Percentiles rank a stretch among this genome's conserved stretches.
phyloP scores from a whole-genome alignment of 1,140 invertebrate species.

The Leguminivora glycinivorella region DNA sequence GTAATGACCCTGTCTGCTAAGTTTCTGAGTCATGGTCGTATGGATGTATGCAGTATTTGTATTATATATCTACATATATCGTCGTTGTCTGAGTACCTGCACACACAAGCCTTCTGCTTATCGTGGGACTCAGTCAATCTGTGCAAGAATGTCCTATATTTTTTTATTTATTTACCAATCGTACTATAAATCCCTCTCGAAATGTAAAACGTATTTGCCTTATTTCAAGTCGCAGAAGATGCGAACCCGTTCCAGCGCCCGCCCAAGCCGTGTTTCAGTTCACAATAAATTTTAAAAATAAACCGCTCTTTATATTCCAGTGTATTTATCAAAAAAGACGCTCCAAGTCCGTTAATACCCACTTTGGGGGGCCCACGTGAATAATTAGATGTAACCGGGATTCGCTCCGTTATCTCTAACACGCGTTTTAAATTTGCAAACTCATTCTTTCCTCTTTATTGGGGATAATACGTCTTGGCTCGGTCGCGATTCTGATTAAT shows the following conservation, averaged over 20 bases:
- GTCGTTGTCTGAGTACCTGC: no score
- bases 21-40: no score
- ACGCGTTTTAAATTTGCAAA: constrained; percentile 76
- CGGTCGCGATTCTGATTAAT: constrained; percentile 75
- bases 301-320: constrained; percentile 66
- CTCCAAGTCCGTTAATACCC: constrained; percentile 66
- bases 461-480: constrained; percentile 74
- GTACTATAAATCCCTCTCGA: not conserved
- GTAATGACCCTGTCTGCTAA: no score
- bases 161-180: no score
- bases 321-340: constrained; percentile 66
- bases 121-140: no score
- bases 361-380: constrained; percentile 74
- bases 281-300: constrained; percentile 58
- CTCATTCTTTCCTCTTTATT: constrained; percentile 76
- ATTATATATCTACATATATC: no score
- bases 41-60: no score
- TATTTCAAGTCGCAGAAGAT: constrained; percentile 57
- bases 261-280: constrained; percentile 66
- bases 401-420: constrained; percentile 69
- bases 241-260: constrained; percentile 40
- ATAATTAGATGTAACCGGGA: constrained; percentile 76
- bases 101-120: no score
- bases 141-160: no score
- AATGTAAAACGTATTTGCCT: constrained; percentile 50